A percentile compares a stretch with the other conserved stretches of the same genome.
Evolutionary conservation across 2,888 invertebrate genomes (phyloP).

Genomic region (Cecidostiba fungosa): DNA sequence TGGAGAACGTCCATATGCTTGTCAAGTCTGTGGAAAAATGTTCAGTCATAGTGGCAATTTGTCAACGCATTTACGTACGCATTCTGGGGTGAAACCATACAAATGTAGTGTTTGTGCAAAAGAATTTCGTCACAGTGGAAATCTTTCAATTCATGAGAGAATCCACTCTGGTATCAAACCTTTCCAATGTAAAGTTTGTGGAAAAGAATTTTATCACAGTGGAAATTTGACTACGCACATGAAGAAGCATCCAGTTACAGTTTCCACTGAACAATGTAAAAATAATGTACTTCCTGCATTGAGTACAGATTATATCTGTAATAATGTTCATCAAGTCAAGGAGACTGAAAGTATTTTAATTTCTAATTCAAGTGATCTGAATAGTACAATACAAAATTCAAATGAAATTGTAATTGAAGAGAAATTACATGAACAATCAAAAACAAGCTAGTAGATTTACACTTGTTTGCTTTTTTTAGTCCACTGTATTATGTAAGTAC

Average conservation of each 20-base stretch:
- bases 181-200: slow-evolving; percentile 79
- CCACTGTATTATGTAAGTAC: slow-evolving; percentile 22
- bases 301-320: slow-evolving; percentile 57
- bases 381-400: slow-evolving; percentile 51
- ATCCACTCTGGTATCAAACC: slow-evolving; percentile 79
- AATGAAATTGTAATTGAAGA: slow-evolving; percentile 36
- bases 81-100: slow-evolving; percentile 78
- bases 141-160: slow-evolving; percentile 78
- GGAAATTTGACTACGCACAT: slow-evolving; percentile 79
- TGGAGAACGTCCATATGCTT: slow-evolving; percentile 78
- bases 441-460: slow-evolving; percentile 58
- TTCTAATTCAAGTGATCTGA: slow-evolving; percentile 61
- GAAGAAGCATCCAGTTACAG: slow-evolving; percentile 76
- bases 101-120: slow-evolving; percentile 77
- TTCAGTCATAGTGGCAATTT: slow-evolving; percentile 79
- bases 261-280: slow-evolving; percentile 67
- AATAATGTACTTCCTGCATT: slow-evolving; percentile 67
- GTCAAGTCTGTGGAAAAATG: slow-evolving; percentile 79
- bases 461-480: slow-evolving; percentile 17
- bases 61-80: slow-evolving; percentile 77
- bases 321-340: slow-evolving; percentile 51
- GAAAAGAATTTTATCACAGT: slow-evolving; percentile 79
- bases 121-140: slow-evolving; percentile 79
- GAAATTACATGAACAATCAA: slow-evolving; percentile 46
- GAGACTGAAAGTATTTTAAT: slow-evolving; percentile 62